Evolutionary conservation across 2,113 vertebrate genomes (phyloP).

Genomic region (Brachypodius melanocephalos): DNA sequence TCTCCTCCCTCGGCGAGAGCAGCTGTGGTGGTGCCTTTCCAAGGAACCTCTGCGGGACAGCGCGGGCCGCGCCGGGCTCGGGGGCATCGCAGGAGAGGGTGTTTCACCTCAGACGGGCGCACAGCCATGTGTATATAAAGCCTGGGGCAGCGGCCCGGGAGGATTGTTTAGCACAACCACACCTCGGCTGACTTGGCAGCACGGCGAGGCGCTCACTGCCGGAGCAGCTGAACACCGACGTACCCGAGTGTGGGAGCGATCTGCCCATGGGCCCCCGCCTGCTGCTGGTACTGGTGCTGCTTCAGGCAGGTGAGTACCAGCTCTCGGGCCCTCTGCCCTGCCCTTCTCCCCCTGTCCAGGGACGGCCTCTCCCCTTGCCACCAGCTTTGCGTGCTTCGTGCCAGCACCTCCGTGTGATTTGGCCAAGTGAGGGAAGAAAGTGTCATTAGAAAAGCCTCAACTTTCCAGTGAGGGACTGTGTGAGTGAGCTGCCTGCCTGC

Average conservation of each 20-base stretch:
- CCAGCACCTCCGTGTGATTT: background rate
- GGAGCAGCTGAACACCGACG: background rate
- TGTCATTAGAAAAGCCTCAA: fast-evolving
- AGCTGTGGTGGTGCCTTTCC: too few relatives aligned
- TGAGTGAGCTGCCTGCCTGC: background rate
- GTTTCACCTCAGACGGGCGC: background rate
- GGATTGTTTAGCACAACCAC: background rate
- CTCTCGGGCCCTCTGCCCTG: background rate
- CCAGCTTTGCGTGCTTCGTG: background rate
- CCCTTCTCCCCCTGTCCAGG: fast-evolving
- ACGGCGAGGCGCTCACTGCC: background rate
- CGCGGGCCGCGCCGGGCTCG: background rate
- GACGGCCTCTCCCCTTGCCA: background rate
- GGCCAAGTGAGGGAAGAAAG: background rate
- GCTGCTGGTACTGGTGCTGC: conserved; percentile 5
- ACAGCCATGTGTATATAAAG: conserved; percentile 9
- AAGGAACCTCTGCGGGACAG: background rate
- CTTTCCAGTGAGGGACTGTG: background rate
- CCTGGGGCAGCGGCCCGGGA: background rate
- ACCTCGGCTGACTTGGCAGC: background rate
- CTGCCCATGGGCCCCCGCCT: conserved; percentile 33
- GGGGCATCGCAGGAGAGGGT: background rate
- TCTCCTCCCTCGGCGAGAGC: background rate
- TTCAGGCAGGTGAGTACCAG: conserved; percentile 55
- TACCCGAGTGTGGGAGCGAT: background rate